Percentiles rank a stretch among this genome's conserved stretches.
phyloP scores from a whole-genome alignment of 2,888 invertebrate genomes.

The Syrista parreyssii region DNA sequence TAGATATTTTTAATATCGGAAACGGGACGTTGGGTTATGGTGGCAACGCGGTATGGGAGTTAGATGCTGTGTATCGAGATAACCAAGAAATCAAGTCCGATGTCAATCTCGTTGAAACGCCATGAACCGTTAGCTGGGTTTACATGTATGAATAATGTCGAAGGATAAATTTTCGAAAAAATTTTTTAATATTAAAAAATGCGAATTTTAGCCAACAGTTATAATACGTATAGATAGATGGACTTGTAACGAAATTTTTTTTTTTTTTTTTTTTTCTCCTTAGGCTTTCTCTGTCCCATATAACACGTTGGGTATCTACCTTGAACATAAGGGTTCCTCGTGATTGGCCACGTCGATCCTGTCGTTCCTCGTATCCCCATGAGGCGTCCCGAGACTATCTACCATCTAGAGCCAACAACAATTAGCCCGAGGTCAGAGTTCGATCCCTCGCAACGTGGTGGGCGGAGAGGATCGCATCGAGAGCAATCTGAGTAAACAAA shows the following conservation, averaged over 20 bases:
- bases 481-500: slow-evolving; percentile 61
- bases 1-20: slow-evolving; percentile 58
- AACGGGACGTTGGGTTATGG: slow-evolving; percentile 41
- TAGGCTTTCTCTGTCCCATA: background rate
- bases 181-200: background rate
- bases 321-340: background rate
- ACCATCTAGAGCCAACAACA: slow-evolving; percentile 65
- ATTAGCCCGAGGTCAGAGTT: slow-evolving; percentile 64
- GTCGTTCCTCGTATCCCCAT: slow-evolving; percentile 13
- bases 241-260: background rate
- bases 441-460: slow-evolving; percentile 49
- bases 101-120: background rate
- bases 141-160: background rate
- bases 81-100: background rate
- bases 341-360: slow-evolving; percentile 7
- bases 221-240: background rate
- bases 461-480: slow-evolving; percentile 48
- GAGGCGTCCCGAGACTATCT: slow-evolving; percentile 42
- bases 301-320: background rate
- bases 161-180: background rate
- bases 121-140: background rate
- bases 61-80: background rate
- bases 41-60: background rate
- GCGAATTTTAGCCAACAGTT: background rate
- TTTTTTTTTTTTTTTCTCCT: background rate